Percentiles rank a stretch among this genome's conserved stretches.
These are phyloP conservation scores for Cichladusa arquata DNA, from an alignment of 2,113 vertebrate genomes.

Conservation along the genomic window DNA sequence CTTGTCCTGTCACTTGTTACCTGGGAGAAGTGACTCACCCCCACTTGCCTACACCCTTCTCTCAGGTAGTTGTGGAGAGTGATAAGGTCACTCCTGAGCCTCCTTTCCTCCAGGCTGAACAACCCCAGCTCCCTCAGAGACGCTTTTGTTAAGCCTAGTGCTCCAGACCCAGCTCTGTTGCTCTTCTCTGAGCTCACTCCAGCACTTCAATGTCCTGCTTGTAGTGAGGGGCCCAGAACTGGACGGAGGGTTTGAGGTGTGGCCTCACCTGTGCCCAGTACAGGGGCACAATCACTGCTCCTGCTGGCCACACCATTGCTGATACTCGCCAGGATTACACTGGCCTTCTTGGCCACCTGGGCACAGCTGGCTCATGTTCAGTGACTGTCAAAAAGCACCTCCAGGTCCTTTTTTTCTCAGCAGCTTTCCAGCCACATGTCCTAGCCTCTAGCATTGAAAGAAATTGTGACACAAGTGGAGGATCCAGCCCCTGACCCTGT, in stretches of 20 bases:
- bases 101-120: not conserved
- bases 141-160: not conserved
- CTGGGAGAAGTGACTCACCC: not conserved
- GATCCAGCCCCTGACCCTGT: not conserved
- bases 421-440: not conserved
- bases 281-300: not conserved
- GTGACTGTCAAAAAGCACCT: not conserved
- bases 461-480: not conserved
- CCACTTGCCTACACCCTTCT: not conserved
- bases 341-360: not conserved
- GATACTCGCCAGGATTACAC: accelerated
- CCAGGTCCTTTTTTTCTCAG: not conserved
- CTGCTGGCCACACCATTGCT: not conserved
- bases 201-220: not conserved
- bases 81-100: not conserved
- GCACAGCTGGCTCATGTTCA: not conserved
- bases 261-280: not conserved
- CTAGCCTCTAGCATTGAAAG: not conserved
- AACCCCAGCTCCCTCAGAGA: not conserved
- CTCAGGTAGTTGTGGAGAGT: not conserved
- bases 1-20: not conserved
- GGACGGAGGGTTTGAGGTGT: too few species aligned
- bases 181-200: not conserved
- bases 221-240: not conserved
- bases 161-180: not conserved